Conservation (phyloP, 37 sponge, comb jelly and placozoan species). For the Corticium candelabrum region DNA sequence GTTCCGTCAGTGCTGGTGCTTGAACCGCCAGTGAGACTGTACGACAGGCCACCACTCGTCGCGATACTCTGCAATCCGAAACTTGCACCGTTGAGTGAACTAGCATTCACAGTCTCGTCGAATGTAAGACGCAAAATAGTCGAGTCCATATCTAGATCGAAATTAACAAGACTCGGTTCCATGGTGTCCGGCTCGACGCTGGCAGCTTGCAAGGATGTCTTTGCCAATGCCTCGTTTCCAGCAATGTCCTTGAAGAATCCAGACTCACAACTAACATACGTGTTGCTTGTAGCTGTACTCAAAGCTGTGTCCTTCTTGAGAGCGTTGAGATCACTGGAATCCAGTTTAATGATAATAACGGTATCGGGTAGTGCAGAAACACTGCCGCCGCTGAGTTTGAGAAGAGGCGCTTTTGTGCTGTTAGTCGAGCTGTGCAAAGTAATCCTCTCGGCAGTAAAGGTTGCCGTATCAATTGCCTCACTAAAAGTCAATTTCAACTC, state of each 20-base stretch:
- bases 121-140: slow-evolving; percentile 37
- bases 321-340: slow-evolving; percentile 51
- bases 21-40: background rate
- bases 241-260: slow-evolving; percentile 46
- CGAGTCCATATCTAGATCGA: slow-evolving; percentile 62
- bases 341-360: slow-evolving; percentile 48
- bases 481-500: slow-evolving; percentile 63
- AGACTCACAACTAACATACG: slow-evolving; percentile 51
- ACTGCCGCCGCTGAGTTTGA: slow-evolving; percentile 41
- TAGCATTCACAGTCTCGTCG: slow-evolving; percentile 66
- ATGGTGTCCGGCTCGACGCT: slow-evolving; percentile 34
- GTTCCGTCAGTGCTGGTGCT: background rate
- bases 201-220: slow-evolving; percentile 20
- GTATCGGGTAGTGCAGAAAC: slow-evolving; percentile 47
- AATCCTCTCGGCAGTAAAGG: slow-evolving; percentile 46
- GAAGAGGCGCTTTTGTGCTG: slow-evolving; percentile 6
- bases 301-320: slow-evolving; percentile 62
- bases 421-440: slow-evolving; percentile 52
- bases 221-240: slow-evolving; percentile 32
- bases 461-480: slow-evolving; percentile 60
- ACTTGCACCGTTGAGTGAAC: slow-evolving; percentile 26
- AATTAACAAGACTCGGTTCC: slow-evolving; percentile 30
- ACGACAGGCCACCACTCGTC: background rate
- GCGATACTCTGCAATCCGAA: slow-evolving; percentile 48
- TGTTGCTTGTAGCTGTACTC: slow-evolving; percentile 52